Percentiles rank a stretch among this genome's conserved stretches.
Evolutionary conservation across 2,797 vertebrate species (phyloP).

Genomic region (Acanthis flammea): DNA sequence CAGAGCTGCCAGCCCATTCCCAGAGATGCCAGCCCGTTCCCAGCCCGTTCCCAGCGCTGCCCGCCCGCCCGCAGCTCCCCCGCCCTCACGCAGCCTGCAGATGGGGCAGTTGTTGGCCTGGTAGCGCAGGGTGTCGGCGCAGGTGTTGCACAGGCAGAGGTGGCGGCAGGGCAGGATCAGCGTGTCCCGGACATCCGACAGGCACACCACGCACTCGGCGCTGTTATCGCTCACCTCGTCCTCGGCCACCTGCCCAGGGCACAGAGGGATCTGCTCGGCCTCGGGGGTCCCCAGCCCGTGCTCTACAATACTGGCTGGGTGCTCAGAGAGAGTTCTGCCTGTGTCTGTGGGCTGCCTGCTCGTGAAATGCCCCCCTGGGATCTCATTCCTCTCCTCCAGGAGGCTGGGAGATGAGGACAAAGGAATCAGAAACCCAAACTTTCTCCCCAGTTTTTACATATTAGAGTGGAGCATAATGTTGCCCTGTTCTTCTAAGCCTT

Average conservation of each 20-base stretch:
- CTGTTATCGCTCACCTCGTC: slow-evolving; percentile 98
- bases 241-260: slow-evolving; percentile 83
- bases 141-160: slow-evolving; percentile 93
- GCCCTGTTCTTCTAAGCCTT: too few species aligned
- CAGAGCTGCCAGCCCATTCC: background rate
- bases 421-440: background rate
- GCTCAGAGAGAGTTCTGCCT: background rate
- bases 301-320: background rate
- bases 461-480: background rate
- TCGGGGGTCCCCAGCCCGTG: background rate
- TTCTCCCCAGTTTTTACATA: background rate
- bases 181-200: slow-evolving; percentile 94
- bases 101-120: slow-evolving; percentile 99
- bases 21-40: background rate
- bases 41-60: background rate
- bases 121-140: slow-evolving; percentile 93
- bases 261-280: background rate
- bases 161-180: slow-evolving; percentile 96
- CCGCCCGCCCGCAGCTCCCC: background rate
- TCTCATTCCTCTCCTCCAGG: background rate
- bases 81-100: slow-evolving; percentile 88
- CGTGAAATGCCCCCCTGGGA: background rate
- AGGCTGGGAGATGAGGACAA: background rate
- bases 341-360: background rate
- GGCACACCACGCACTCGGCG: slow-evolving; percentile 95